A percentile compares a stretch with the other conserved stretches of the same genome.
Conservation (phyloP, 2,113 vertebrate species). For the Prunella himalayana region DNA sequence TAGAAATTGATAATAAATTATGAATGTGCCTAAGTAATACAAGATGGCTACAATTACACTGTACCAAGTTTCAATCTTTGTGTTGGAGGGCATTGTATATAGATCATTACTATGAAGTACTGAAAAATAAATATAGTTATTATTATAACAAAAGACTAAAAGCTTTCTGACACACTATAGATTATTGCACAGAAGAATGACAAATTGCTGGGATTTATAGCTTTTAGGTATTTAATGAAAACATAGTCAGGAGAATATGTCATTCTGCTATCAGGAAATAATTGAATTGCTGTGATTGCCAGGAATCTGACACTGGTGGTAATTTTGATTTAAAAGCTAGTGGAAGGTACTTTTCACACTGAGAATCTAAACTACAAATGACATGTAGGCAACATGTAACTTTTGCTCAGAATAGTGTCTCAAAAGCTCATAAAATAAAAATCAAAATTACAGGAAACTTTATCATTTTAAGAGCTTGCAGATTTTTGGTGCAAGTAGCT, state of each 20-base stretch:
- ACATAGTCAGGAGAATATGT: neutral
- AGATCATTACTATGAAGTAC: neutral
- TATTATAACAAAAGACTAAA: constrained; percentile 34
- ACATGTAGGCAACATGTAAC: neutral
- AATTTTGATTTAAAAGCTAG: constrained; percentile 52
- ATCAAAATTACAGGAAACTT: neutral
- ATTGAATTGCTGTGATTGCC: constrained; percentile 19
- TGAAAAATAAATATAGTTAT: constrained; percentile 35
- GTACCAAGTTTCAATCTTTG: neutral
- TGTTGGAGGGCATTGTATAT: neutral
- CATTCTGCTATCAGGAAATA: constrained; percentile 16
- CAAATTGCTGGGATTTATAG: constrained; percentile 24
- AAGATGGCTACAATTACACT: neutral
- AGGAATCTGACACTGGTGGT: constrained; percentile 12
- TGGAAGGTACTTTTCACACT: neutral
- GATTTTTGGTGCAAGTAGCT: neutral
- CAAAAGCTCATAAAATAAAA: constrained; percentile 31
- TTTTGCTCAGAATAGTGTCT: neutral
- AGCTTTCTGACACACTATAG: constrained; percentile 25
- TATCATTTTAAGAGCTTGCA: neutral
- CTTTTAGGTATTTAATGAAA: constrained; percentile 40
- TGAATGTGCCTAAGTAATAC: neutral
- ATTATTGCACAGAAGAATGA: neutral
- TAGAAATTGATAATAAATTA: neutral
- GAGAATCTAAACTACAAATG: neutral